These are phyloP conservation scores for Phylloscopus whistleri DNA, from an alignment of 2,113 vertebrate species.

Conservation along the genomic window DNA sequence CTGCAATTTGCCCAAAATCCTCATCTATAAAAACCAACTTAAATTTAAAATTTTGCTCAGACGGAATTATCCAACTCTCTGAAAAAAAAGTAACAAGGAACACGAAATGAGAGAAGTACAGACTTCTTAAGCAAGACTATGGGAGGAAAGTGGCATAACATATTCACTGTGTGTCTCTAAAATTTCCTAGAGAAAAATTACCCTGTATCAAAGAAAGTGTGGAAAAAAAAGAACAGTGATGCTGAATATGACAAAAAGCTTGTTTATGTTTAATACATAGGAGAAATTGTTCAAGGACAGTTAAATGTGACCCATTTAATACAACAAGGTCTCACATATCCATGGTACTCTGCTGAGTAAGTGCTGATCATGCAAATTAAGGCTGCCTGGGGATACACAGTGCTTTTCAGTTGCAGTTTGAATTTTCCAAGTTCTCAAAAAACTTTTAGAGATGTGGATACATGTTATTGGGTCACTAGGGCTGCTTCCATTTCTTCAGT, in stretches of 20 bases:
- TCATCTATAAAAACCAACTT: not conserved
- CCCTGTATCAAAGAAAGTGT: not conserved
- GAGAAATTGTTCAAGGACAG: slow-evolving; percentile 58
- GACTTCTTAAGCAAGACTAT: not conserved
- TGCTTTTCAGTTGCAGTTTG: slow-evolving; percentile 46
- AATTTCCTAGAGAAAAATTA: not conserved
- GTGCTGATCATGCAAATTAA: slow-evolving; percentile 57
- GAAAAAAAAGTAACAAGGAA: not conserved
- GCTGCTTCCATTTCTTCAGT: slow-evolving; percentile 38
- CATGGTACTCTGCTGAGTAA: slow-evolving; percentile 53
- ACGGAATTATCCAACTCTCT: not conserved
- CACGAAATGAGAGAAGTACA: not conserved
- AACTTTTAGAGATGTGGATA: slow-evolving; percentile 39
- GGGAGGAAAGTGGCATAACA: not conserved
- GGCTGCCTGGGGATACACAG: slow-evolving; percentile 48
- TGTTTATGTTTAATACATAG: slow-evolving; percentile 48
- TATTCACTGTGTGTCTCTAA: not conserved
- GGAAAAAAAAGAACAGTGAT: not conserved
- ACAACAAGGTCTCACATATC: slow-evolving; percentile 36
- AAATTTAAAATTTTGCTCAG: not conserved
- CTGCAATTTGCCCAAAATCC: not conserved
- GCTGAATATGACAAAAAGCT: slow-evolving; percentile 52
- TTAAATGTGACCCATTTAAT: slow-evolving; percentile 50
- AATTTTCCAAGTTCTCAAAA: slow-evolving; percentile 60
- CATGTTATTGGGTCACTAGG: slow-evolving; percentile 31